phyloP scores from a whole-genome alignment of 2,797 vertebrate species.

The Siniperca obscura region DNA sequence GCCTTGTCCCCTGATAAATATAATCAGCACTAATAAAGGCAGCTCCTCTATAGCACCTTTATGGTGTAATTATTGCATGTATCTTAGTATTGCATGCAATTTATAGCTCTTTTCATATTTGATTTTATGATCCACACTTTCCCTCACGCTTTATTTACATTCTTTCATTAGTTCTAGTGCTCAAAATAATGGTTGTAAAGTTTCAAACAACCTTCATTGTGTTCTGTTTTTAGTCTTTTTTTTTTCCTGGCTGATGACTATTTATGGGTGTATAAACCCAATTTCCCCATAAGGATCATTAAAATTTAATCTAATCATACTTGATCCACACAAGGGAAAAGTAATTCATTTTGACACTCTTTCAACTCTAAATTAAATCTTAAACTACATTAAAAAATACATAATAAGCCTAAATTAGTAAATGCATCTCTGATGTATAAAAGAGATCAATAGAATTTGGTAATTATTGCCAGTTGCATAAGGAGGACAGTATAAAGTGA shows the following conservation, averaged over 20 bases:
- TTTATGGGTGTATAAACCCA: conserved; percentile 36
- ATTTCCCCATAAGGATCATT: conserved; percentile 34
- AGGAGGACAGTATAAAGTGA: conserved; percentile 28
- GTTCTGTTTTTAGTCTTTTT: conserved; percentile 4
- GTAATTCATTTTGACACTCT: conserved; percentile 13
- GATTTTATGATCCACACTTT: background rate
- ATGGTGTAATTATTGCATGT: background rate
- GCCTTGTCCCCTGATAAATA: background rate
- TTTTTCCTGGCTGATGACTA: background rate
- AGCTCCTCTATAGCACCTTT: background rate
- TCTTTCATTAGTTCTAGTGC: background rate
- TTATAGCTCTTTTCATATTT: background rate
- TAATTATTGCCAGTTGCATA: conserved; percentile 42
- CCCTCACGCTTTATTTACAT: background rate
- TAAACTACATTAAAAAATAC: conserved; percentile 14
- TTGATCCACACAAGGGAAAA: conserved; percentile 22
- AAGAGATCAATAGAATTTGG: conserved; percentile 24
- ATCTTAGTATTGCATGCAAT: background rate
- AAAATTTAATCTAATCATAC: conserved; percentile 30
- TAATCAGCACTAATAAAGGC: background rate
- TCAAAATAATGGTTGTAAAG: background rate
- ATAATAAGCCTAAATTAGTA: conserved; percentile 22
- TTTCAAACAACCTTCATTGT: background rate
- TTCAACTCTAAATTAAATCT: conserved; percentile 19
- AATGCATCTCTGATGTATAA: conserved; percentile 23